Evolutionary conservation across 2,797 vertebrate genomes (phyloP).

Genomic region (Nannoperca obscura): DNA sequence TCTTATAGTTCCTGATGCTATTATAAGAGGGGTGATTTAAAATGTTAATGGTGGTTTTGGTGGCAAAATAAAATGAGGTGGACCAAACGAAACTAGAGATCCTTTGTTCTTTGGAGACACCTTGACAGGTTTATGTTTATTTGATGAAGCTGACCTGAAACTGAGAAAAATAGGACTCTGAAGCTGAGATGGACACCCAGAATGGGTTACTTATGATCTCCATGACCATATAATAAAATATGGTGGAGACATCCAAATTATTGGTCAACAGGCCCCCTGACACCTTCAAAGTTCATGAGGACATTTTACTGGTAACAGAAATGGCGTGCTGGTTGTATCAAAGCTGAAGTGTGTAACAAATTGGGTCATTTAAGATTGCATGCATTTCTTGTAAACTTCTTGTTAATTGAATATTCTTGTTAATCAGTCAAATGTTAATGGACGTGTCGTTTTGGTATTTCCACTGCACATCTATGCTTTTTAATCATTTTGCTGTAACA

Average conservation of each 20-base stretch:
- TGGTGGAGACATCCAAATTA: neutral
- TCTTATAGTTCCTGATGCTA: slow-evolving; percentile 1
- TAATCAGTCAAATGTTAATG: neutral
- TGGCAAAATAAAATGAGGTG: slow-evolving; percentile 34
- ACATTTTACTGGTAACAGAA: neutral
- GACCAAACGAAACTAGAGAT: slow-evolving; percentile 36
- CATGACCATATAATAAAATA: neutral
- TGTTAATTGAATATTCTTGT: neutral
- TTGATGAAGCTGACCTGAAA: slow-evolving; percentile 64
- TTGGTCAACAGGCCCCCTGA: slow-evolving; percentile 1
- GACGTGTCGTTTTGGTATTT: neutral
- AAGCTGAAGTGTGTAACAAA: neutral
- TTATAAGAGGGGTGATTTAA: slow-evolving; percentile 52
- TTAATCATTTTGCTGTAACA: neutral
- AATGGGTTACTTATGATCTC: neutral
- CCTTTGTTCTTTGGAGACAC: slow-evolving; percentile 62
- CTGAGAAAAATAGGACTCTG: slow-evolving; percentile 8
- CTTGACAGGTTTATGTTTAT: slow-evolving; percentile 71
- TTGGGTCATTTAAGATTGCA: neutral
- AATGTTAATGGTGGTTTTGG: slow-evolving; percentile 65
- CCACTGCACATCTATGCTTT: neutral
- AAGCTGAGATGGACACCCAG: slow-evolving; percentile 26
- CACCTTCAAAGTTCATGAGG: neutral
- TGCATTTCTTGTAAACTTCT: neutral
- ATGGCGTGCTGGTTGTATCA: neutral